Evolutionary conservation across 2,888 invertebrate species (phyloP), one percentile per base, ranked within the genome.

Genomic region (Caenorhabditis sp.): DNA sequence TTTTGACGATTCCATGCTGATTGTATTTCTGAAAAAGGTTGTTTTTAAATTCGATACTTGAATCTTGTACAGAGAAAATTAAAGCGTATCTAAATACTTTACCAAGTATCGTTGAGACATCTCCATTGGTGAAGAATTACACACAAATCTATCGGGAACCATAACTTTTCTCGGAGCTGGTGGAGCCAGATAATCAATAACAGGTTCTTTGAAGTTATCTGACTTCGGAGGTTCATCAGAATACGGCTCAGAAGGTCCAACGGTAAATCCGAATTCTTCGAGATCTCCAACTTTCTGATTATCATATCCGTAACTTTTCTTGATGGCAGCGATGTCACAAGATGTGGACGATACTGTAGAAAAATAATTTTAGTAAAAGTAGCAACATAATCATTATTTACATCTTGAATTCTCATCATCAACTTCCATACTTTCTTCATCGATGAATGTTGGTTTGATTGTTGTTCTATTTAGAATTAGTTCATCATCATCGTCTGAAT

Each of bases 1-100:
- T 92, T 10, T 93, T 91, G 0, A 96, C 93, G 77, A 96, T 92
- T n/a, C 96, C 97, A 5, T 94, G 91, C 63, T 93, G 92, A 87
- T 97, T 97, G 94, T 95, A 97, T 63, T 93, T 92, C 92, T 92
- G 65, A 59, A 76, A 94, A 31, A 52, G 5, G 12, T 12, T 14
- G 7, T 12, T 53, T 53, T 8, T 21, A 31, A 31, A 31, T n/a
- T n/a, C n/a, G n/a, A n/a, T n/a, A n/a, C n/a, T n/a, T n/a, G n/a
- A n/a, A n/a, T n/a, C n/a, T n/a, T n/a, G n/a, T n/a, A 31, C 31
- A 10, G 31, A 31, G 31, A 31, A 31, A 31, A 31, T 4, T 31
- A 31, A 4, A 31, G n/a, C n/a, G n/a, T n/a, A n/a, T n/a, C n/a
- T n/a, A n/a, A n/a, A 31, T 4, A 7, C 10, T 31, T 31, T 31